A percentile compares a stretch with the other conserved stretches of the same genome.
Conservation (phyloP, 2,888 invertebrate species). For the Cephalotes varians region DNA sequence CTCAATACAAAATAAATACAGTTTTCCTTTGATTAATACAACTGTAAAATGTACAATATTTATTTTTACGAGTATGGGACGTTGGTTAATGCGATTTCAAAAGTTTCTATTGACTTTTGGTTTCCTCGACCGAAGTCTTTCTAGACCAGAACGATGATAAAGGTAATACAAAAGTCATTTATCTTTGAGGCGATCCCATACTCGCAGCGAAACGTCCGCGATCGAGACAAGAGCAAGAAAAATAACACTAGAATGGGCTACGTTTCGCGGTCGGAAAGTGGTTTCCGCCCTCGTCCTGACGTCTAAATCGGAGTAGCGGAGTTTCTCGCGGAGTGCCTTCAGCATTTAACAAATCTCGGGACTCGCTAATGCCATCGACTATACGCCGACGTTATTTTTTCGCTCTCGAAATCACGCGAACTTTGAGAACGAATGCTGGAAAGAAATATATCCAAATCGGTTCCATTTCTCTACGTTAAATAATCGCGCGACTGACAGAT, state of each 20-base stretch:
- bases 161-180: slow-evolving; percentile 59
- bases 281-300: slow-evolving; percentile 71
- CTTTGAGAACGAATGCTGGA: background rate
- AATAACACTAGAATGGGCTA: slow-evolving; percentile 57
- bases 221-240: slow-evolving; percentile 67
- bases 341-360: slow-evolving; percentile 77
- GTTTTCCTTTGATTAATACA: background rate
- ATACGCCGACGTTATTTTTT: slow-evolving; percentile 16
- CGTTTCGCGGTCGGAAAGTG: slow-evolving; percentile 71
- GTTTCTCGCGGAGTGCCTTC: slow-evolving; percentile 75
- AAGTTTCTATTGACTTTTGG: background rate
- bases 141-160: slow-evolving; percentile 37
- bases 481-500: background rate
- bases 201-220: slow-evolving; percentile 56
- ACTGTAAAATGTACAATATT: background rate
- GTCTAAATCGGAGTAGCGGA: slow-evolving; percentile 74
- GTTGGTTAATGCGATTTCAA: slow-evolving; percentile 23
- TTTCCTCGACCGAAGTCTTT: background rate
- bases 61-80: slow-evolving; percentile 31
- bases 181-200: slow-evolving; percentile 64
- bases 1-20: background rate
- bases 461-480: background rate
- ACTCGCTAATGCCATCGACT: slow-evolving; percentile 43
- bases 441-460: slow-evolving; percentile 20
- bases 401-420: slow-evolving; percentile 18